A percentile compares a stretch with the other conserved stretches of the same genome.
These are phyloP conservation scores for Pomatostomus ruficeps DNA, from an alignment of 2,113 vertebrate species.

Conservation along the genomic window DNA sequence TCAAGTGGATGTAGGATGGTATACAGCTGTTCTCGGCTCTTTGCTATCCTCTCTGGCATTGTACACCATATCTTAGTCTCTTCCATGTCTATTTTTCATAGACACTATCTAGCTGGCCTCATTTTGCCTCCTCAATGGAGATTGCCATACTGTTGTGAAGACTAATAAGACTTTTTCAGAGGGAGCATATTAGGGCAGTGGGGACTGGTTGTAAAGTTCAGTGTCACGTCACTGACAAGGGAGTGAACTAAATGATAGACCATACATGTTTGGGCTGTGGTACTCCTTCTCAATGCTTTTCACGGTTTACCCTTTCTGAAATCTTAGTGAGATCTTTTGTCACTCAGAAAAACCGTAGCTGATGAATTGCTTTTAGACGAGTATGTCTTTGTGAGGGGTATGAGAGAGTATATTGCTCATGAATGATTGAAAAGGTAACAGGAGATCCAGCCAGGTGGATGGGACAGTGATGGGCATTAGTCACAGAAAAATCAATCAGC, in stretches of 20 bases:
- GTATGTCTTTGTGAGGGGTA: not conserved
- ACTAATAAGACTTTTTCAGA: not conserved
- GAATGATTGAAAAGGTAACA: not conserved
- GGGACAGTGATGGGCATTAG: not conserved
- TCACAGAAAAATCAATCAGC: not conserved
- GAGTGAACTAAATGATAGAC: not conserved
- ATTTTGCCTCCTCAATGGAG: not conserved
- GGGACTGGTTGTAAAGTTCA: not conserved
- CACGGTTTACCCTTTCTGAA: not conserved
- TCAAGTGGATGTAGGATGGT: not conserved
- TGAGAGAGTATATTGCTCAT: not conserved
- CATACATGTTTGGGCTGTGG: fast-evolving
- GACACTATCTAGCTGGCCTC: not conserved
- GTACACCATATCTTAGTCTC: not conserved
- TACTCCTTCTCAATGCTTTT: not conserved
- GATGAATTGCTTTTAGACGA: not conserved
- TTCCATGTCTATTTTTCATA: not conserved
- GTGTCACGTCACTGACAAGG: not conserved
- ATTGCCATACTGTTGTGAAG: not conserved
- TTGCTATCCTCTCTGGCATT: not conserved
- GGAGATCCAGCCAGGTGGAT: not conserved
- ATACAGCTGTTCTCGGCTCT: not conserved
- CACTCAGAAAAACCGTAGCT: not conserved
- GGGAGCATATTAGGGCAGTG: not conserved
- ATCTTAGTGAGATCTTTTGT: fast-evolving